A percentile compares a stretch with the other conserved stretches of the same genome.
phyloP scores from a whole-genome alignment of 2,888 invertebrate species.

The Dolichopus griseipennis region DNA sequence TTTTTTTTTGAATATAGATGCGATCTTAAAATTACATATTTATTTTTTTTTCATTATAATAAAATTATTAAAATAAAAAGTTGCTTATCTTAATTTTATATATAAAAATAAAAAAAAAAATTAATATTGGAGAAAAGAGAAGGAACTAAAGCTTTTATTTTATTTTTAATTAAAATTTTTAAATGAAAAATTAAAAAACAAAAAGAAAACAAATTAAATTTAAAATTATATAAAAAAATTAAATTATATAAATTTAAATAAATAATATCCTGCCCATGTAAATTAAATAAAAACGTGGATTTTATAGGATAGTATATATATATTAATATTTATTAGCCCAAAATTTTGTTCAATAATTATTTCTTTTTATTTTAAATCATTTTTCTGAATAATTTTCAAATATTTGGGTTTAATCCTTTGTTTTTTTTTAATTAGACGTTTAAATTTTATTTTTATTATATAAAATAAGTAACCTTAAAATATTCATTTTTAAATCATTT shows the following conservation, averaged over 20 bases:
- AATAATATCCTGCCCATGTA: neutral
- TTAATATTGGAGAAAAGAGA: no score
- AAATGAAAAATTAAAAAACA: neutral
- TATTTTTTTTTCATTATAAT: neutral
- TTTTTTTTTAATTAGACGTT: neutral
- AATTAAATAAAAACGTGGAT: no score
- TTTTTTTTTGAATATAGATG: neutral
- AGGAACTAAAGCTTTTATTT: no score
- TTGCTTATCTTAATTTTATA: neutral
- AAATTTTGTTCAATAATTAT: neutral
- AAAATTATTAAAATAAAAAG: neutral
- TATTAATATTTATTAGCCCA: neutral
- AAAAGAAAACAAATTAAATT: neutral
- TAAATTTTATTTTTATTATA: neutral
- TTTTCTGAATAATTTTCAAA: neutral
- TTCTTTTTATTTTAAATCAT: neutral
- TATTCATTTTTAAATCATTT: conserved; percentile 6
- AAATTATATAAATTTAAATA: neutral
- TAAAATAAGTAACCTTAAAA: neutral
- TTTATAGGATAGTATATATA: no score
- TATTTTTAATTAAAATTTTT: no score
- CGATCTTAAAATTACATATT: neutral
- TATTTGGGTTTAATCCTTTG: neutral
- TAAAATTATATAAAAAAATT: neutral
- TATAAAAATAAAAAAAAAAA: neutral